Conservation (phyloP, 2,113 vertebrate species). For the Cyprinus carpio region DNA sequence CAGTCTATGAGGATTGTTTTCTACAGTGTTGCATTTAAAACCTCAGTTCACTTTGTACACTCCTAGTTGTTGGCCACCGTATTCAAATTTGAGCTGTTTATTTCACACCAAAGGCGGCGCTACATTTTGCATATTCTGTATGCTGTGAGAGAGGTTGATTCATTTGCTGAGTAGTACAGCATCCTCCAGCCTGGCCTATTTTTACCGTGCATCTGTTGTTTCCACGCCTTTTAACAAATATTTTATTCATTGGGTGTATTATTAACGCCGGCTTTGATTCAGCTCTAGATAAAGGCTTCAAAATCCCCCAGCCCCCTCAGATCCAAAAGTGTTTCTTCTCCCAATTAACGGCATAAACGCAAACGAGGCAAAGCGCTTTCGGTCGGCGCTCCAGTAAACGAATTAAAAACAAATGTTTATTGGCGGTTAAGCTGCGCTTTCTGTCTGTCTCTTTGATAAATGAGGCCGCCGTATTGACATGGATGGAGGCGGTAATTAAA, state of each 20-base stretch:
- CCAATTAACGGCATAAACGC: conserved; percentile 56
- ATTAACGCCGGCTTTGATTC: conserved; percentile 52
- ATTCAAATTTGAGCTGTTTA: neutral
- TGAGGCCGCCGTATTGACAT: conserved; percentile 56
- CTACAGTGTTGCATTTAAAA: neutral
- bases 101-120: conserved; percentile 22
- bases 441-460: conserved; percentile 63
- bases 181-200: conserved; percentile 33
- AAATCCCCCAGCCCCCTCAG: conserved; percentile 47
- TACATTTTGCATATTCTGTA: neutral
- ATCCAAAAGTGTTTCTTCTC: conserved; percentile 46
- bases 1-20: neutral
- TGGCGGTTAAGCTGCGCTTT: conserved; percentile 64
- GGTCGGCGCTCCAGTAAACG: conserved; percentile 57
- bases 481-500: conserved; percentile 59
- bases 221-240: conserved; percentile 49
- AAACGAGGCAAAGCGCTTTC: conserved; percentile 53
- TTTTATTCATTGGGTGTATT: conserved; percentile 53
- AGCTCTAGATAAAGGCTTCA: conserved; percentile 52
- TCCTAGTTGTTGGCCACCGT: neutral
- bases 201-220: conserved; percentile 42
- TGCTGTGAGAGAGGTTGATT: neutral
- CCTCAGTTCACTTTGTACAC: neutral
- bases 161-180: conserved; percentile 8
- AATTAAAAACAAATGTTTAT: conserved; percentile 66